phyloP scores from a whole-genome alignment of 2,113 vertebrate genomes.

The Oncorhynchus clarkii region DNA sequence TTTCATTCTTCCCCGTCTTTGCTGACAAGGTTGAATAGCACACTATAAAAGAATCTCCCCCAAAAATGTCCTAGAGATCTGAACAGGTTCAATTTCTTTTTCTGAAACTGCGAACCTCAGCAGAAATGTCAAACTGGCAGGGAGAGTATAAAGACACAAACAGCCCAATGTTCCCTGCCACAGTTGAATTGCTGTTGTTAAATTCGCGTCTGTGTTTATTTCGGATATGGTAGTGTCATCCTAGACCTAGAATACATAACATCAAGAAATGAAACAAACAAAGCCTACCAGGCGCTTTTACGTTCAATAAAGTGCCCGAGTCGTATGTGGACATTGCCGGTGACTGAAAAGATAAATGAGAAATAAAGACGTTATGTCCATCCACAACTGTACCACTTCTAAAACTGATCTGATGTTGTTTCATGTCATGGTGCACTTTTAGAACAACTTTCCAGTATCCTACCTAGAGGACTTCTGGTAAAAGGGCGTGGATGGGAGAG shows the following conservation, averaged over 20 bases:
- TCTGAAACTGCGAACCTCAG: not conserved
- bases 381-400: not conserved
- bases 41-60: not conserved
- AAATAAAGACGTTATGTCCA: not conserved
- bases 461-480: not conserved
- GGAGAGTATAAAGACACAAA: no score
- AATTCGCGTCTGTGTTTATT: constrained; percentile 20
- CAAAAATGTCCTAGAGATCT: not conserved
- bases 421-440: not conserved
- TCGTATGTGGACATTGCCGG: not conserved
- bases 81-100: not conserved
- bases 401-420: constrained; percentile 23
- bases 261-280: not conserved
- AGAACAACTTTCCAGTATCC: constrained; percentile 6
- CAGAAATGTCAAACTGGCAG: not conserved
- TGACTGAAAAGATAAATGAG: not conserved
- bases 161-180: constrained; percentile 13
- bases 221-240: not conserved
- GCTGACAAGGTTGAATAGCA: not conserved
- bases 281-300: not conserved
- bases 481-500: constrained; percentile 34
- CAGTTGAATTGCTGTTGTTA: constrained; percentile 12
- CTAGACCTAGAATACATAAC: not conserved
- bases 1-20: not conserved
- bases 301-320: not conserved